phyloP scores from a whole-genome alignment of 1,140 invertebrate species.

The Megalopta genalis region DNA sequence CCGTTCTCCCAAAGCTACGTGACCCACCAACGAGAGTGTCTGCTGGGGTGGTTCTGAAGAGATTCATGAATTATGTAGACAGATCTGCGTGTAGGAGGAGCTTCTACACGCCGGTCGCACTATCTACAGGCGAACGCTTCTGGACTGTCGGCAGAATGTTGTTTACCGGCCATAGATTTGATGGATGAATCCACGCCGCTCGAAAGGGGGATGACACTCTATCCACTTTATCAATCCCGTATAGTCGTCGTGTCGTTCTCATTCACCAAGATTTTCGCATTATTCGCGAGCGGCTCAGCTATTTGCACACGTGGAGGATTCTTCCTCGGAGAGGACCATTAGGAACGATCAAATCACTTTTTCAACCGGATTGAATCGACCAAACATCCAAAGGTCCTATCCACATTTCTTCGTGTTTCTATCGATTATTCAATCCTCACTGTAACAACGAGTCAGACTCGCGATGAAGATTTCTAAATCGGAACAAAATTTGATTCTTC shows the following conservation, averaged over 20 bases:
- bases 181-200: constrained; percentile 59
- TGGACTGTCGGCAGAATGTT: constrained; percentile 48
- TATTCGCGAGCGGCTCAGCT: constrained; percentile 27
- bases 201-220: constrained; percentile 44
- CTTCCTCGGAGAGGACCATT: constrained; percentile 7
- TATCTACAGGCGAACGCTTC: constrained; percentile 46
- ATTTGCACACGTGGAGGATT: constrained; percentile 24
- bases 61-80: constrained; percentile 66
- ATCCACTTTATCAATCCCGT: constrained; percentile 52
- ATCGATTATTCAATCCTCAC: too few species aligned
- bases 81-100: constrained; percentile 51
- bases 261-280: constrained; percentile 36
- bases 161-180: constrained; percentile 59
- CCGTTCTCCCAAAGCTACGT: constrained; percentile 47
- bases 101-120: constrained; percentile 28
- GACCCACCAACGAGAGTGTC: constrained; percentile 50
- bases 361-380: background rate
- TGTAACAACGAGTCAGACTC: too few species aligned
- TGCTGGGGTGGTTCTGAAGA: constrained; percentile 45
- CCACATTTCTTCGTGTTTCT: too few species aligned
- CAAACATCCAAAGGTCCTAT: background rate
- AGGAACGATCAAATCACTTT: constrained; percentile 11
- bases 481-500: too few species aligned
- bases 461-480: too few species aligned
- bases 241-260: constrained; percentile 44